Evolutionary conservation across 2,797 vertebrate genomes (phyloP).

Genomic region (Meda fulgida): DNA sequence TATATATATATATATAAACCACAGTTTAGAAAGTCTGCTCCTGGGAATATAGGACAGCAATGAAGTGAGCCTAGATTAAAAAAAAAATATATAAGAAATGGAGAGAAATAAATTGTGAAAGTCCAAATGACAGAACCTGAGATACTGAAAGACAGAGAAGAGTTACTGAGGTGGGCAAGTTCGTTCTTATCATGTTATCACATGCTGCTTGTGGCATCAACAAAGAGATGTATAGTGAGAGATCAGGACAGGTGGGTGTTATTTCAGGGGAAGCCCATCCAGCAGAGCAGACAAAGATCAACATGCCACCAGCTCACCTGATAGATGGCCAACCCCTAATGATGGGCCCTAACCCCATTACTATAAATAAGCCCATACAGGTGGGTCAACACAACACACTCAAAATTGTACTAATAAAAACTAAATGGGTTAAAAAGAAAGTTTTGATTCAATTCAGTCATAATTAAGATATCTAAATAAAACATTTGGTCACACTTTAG

Average conservation of each 20-base stretch:
- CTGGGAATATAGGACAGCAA: constrained; percentile 5
- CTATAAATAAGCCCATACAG: constrained; percentile 63
- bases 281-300: constrained; percentile 72
- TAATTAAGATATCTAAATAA: neutral
- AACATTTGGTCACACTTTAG: neutral
- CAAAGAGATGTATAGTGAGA: constrained; percentile 52
- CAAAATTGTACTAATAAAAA: constrained; percentile 6
- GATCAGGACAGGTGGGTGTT: constrained; percentile 64
- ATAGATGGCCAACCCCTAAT: constrained; percentile 61
- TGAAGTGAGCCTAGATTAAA: constrained; percentile 12
- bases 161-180: constrained; percentile 57
- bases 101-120: constrained; percentile 19
- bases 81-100: neutral
- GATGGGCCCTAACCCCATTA: constrained; percentile 58
- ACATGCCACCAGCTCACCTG: constrained; percentile 56
- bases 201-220: constrained; percentile 64
- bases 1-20: no score
- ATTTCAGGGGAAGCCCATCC: constrained; percentile 70
- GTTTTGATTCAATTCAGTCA: neutral
- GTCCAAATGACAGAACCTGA: constrained; percentile 47
- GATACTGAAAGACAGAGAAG: constrained; percentile 48
- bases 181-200: constrained; percentile 70
- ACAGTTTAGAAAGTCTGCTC: neutral
- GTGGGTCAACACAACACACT: constrained; percentile 35
- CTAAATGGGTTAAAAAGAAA: neutral